Conservation (phyloP, 2,888 invertebrate genomes). For the Pomacea canaliculata region DNA sequence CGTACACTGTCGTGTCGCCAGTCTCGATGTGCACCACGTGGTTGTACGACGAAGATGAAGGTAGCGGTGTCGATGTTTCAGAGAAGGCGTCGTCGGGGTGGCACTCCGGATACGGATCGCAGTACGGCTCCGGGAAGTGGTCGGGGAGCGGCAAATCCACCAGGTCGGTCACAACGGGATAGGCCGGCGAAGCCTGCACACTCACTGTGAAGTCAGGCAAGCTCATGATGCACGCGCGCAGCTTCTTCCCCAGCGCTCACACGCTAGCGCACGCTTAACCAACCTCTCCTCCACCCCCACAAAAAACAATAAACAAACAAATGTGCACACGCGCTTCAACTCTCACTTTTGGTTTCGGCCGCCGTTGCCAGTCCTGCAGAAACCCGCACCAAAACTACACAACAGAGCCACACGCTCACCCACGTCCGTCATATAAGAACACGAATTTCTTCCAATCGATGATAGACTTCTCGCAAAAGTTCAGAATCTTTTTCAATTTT, state of each 20-base stretch:
- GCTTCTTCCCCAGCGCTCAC: not conserved
- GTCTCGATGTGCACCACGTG: constrained; percentile 1
- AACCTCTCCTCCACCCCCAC: too few relatives aligned
- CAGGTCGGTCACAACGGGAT: not conserved
- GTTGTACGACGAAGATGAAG: constrained; percentile 1
- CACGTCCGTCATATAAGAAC: too few relatives aligned
- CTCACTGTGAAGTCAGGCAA: not conserved
- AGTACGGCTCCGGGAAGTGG: constrained; percentile 19
- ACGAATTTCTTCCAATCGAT: too few relatives aligned
- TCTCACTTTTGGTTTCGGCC: too few relatives aligned
- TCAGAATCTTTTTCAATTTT: too few relatives aligned
- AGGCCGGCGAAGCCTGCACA: not conserved
- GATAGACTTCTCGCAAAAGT: too few relatives aligned
- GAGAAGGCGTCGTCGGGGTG: not conserved
- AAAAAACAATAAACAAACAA: too few relatives aligned
- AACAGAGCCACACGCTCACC: too few relatives aligned
- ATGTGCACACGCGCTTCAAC: too few relatives aligned
- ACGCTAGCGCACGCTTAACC: not conserved
- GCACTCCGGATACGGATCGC: not conserved
- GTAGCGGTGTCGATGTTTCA: too few relatives aligned
- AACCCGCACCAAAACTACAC: too few relatives aligned
- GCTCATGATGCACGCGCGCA: constrained; percentile 1
- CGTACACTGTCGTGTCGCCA: constrained; percentile 2
- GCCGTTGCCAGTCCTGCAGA: too few relatives aligned
- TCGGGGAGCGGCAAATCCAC: constrained; percentile 10